Evolutionary conservation across 2,888 invertebrate species (phyloP).

Genomic region (Scotopteryx bipunctaria): DNA sequence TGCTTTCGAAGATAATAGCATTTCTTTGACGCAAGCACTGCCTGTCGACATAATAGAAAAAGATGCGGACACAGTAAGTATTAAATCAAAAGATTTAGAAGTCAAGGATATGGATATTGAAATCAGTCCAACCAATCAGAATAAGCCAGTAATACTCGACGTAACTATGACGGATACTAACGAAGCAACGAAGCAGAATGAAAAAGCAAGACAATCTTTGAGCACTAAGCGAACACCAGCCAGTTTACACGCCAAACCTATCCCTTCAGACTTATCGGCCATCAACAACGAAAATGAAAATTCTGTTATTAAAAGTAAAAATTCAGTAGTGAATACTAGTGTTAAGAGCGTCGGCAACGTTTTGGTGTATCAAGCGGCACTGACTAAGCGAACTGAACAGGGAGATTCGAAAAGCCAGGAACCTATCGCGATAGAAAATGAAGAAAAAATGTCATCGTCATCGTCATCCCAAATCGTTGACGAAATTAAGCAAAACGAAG

Average conservation of each 20-base stretch:
- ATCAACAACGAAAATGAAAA: background rate
- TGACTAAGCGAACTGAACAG: slow-evolving; percentile 22
- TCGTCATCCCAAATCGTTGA: slow-evolving; percentile 2
- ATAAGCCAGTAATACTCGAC: slow-evolving; percentile 1
- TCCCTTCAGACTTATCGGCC: slow-evolving; percentile 5
- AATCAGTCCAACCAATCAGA: too few relatives aligned
- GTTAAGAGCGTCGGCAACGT: slow-evolving; percentile 25
- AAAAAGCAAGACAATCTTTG: background rate
- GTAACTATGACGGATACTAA: slow-evolving; percentile 20
- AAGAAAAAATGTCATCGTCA: slow-evolving; percentile 8
- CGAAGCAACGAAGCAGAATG: background rate
- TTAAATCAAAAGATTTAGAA: background rate
- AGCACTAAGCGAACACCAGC: background rate
- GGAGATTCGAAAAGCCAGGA: slow-evolving; percentile 14
- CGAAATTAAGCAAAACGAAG: background rate
- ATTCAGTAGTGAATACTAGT: background rate
- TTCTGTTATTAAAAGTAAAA: slow-evolving; percentile 1
- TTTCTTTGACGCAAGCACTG: slow-evolving; percentile 29
- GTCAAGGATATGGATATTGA: too few relatives aligned
- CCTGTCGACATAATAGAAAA: slow-evolving; percentile 20
- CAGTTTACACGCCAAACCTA: slow-evolving; percentile 1
- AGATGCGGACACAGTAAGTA: background rate
- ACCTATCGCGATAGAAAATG: background rate
- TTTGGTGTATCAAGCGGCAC: slow-evolving; percentile 39
- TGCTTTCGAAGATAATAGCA: slow-evolving; percentile 18